A percentile compares a stretch with the other conserved stretches of the same genome.
These are phyloP conservation scores for Nemotelus pantherinus DNA, from an alignment of 2,888 invertebrate species.

Conservation along the genomic window DNA sequence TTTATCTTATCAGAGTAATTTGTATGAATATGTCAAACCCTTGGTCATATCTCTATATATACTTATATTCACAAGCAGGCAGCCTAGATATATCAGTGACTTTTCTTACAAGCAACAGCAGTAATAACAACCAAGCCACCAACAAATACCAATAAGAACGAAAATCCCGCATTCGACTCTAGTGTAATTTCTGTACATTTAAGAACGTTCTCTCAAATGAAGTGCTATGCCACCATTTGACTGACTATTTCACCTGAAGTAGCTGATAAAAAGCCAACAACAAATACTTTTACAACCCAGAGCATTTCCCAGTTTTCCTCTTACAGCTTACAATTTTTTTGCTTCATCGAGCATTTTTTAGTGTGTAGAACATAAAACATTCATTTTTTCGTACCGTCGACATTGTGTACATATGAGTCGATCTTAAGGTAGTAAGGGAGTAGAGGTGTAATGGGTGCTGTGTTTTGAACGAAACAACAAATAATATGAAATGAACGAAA, in stretches of 20 bases:
- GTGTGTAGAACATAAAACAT: slow-evolving; percentile 34
- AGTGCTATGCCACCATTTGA: slow-evolving; percentile 35
- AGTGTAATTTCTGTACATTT: slow-evolving; percentile 14
- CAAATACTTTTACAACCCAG: slow-evolving; percentile 34
- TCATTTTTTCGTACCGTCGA: slow-evolving; percentile 1
- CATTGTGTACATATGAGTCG: slow-evolving; percentile 2
- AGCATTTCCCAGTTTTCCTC: slow-evolving; percentile 32
- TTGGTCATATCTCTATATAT: not conserved
- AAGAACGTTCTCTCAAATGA: slow-evolving; percentile 7
- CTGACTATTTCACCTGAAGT: slow-evolving; percentile 43
- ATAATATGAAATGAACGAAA: slow-evolving; percentile 12
- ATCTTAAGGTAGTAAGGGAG: slow-evolving; percentile 29
- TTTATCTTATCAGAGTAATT: slow-evolving; percentile 39
- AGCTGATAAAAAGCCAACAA: slow-evolving; percentile 42
- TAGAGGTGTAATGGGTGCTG: not conserved
- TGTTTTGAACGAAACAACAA: not conserved
- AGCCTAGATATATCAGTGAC: slow-evolving; percentile 27
- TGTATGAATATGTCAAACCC: slow-evolving; percentile 34
- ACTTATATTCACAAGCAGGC: not conserved
- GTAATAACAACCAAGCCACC: too few species aligned
- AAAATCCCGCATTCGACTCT: slow-evolving; percentile 23
- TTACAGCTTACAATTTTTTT: not conserved
- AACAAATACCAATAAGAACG: slow-evolving; percentile 27
- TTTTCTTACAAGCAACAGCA: slow-evolving; percentile 5
- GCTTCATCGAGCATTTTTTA: slow-evolving; percentile 4